Evolutionary conservation across 2,888 invertebrate genomes (phyloP).

Genomic region (Sinhomidia bicolor): DNA sequence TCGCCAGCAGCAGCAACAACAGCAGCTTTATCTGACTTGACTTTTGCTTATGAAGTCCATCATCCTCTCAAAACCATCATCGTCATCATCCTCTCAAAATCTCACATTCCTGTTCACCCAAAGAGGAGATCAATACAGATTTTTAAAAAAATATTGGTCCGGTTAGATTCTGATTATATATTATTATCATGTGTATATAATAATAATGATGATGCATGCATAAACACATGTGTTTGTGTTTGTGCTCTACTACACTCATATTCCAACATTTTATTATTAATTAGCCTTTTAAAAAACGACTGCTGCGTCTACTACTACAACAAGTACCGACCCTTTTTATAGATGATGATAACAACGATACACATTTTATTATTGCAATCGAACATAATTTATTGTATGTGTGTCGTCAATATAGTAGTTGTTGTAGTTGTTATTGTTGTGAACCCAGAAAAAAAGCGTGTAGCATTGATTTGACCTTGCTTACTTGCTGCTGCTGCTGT

Average conservation of each 20-base stretch:
- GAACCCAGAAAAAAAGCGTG: constrained; percentile 42
- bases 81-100: neutral
- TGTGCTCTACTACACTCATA: constrained; percentile 22
- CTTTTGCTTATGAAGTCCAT: neutral
- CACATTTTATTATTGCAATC: constrained; percentile 52
- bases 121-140: neutral
- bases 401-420: constrained; percentile 21
- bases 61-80: neutral
- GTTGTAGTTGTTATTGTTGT: neutral
- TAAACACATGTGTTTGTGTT: neutral
- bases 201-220: too few relatives aligned
- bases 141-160: neutral
- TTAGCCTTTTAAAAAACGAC: constrained; percentile 29
- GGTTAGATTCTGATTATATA: neutral
- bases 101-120: neutral
- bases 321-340: constrained; percentile 38
- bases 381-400: constrained; percentile 54
- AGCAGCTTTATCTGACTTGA: constrained; percentile 17
- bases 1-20: too few relatives aligned
- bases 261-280: constrained; percentile 25
- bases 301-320: constrained; percentile 15
- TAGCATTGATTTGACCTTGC: constrained; percentile 66
- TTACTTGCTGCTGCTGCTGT: constrained; percentile 38
- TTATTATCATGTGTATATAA: neutral
- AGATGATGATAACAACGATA: constrained; percentile 48